Percentiles rank a stretch among this genome's conserved stretches.
Conservation (phyloP, 2,113 vertebrate genomes). For the Chroicocephalus ridibundus region DNA sequence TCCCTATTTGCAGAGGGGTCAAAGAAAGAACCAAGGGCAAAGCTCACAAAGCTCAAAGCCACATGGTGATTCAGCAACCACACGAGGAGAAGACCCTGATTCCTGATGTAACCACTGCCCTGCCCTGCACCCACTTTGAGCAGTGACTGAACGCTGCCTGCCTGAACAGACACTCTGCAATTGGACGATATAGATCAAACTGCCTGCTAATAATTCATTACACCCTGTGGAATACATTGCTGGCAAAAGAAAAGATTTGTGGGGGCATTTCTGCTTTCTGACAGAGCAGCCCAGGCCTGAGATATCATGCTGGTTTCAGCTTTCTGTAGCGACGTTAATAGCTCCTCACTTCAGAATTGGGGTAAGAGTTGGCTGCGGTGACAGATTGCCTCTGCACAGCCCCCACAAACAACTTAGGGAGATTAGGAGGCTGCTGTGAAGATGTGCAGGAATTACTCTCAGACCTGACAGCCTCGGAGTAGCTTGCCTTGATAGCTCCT, state of each 20-base stretch:
- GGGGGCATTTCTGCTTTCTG: background rate
- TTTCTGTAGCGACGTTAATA: background rate
- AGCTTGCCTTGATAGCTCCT: slow-evolving; percentile 37
- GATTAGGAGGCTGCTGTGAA: slow-evolving; percentile 21
- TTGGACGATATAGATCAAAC: background rate
- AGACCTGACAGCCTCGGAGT: background rate
- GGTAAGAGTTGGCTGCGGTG: background rate
- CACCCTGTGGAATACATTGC: background rate
- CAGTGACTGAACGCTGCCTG: background rate
- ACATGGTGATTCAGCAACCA: background rate
- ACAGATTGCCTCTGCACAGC: background rate
- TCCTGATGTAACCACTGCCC: background rate
- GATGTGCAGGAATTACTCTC: slow-evolving; percentile 12
- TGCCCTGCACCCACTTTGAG: too few relatives aligned
- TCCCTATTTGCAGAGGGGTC: background rate
- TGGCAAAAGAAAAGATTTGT: background rate
- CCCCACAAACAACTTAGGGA: background rate
- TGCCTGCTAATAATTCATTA: background rate
- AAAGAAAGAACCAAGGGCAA: background rate
- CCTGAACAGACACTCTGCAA: background rate
- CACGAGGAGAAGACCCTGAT: background rate
- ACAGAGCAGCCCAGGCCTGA: background rate
- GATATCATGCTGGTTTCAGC: background rate
- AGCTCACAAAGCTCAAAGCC: background rate
- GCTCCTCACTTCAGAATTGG: background rate